A percentile compares a stretch with the other conserved stretches of the same genome.
Evolutionary conservation across 1,140 invertebrate genomes (phyloP).

Genomic region (Daktulosphaira vitifoliae): DNA sequence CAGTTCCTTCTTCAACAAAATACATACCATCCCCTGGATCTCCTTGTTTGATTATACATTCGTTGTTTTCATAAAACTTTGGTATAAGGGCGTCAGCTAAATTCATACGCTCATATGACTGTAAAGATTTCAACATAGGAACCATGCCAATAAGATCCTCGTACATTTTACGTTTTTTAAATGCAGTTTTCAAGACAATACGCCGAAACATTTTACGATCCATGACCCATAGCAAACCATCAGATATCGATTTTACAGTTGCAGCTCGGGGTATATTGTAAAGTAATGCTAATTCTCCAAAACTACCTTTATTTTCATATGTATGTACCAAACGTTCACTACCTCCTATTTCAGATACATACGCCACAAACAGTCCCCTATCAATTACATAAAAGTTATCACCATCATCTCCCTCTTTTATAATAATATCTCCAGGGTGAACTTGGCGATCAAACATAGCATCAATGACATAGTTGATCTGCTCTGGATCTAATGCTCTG

Average conservation of each 20-base stretch:
- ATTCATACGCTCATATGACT: slow-evolving; percentile 60
- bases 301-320: slow-evolving; percentile 83
- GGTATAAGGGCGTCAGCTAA: slow-evolving; percentile 86
- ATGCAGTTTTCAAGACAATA: slow-evolving; percentile 91
- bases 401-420: slow-evolving; percentile 91
- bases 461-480: slow-evolving; percentile 80
- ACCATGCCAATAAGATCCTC: slow-evolving; percentile 60
- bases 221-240: slow-evolving; percentile 93
- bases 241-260: slow-evolving; percentile 67
- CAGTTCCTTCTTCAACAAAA: slow-evolving; percentile 84
- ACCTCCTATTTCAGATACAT: too few species aligned
- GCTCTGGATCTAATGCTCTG: slow-evolving; percentile 77
- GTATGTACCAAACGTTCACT: slow-evolving; percentile 60
- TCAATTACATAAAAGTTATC: slow-evolving; percentile 98
- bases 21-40: slow-evolving; percentile 94
- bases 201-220: slow-evolving; percentile 89
- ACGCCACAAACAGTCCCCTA: slow-evolving; percentile 49
- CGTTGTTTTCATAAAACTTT: slow-evolving; percentile 61
- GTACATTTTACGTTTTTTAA: slow-evolving; percentile 94
- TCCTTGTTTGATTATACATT: slow-evolving; percentile 84
- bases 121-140: slow-evolving; percentile 5
- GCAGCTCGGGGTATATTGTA: slow-evolving; percentile 90
- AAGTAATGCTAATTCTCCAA: slow-evolving; percentile 91
- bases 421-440: slow-evolving; percentile 76
- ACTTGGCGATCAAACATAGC: slow-evolving; percentile 93